These are phyloP conservation scores for Cotesia glomerata DNA, from an alignment of 1,140 invertebrate species.

Conservation along the genomic window DNA sequence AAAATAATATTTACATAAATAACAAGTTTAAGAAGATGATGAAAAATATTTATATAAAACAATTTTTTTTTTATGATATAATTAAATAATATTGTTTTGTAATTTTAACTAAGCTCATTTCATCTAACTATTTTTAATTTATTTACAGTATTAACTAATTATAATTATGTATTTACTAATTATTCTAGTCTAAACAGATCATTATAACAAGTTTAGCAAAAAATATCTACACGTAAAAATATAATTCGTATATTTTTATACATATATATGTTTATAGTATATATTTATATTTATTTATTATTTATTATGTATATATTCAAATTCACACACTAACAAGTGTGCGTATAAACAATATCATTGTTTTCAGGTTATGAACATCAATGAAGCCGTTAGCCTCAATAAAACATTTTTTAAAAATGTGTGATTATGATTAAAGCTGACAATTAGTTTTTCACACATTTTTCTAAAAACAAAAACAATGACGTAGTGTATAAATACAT, in stretches of 20 bases:
- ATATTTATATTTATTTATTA: not conserved
- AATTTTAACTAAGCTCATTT: conserved; percentile 17
- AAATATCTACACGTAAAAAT: conserved; percentile 35
- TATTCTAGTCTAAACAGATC: conserved; percentile 21
- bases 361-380: not conserved
- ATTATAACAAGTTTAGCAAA: conserved; percentile 26
- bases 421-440: too few species aligned
- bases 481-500: too few species aligned
- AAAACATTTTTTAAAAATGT: too few species aligned
- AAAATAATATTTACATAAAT: too few species aligned
- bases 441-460: too few species aligned
- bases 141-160: conserved; percentile 15
- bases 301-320: not conserved
- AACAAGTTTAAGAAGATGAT: conserved; percentile 2
- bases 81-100: not conserved
- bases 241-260: conserved; percentile 18
- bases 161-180: not conserved
- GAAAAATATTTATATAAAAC: not conserved
- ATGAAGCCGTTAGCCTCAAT: too few species aligned
- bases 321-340: not conserved
- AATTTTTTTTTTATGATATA: not conserved
- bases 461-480: too few species aligned
- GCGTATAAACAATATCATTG: not conserved
- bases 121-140: not conserved
- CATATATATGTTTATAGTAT: not conserved